Conservation (phyloP, 92 coral and sea anemone species). For the Siderastrea radians region DNA sequence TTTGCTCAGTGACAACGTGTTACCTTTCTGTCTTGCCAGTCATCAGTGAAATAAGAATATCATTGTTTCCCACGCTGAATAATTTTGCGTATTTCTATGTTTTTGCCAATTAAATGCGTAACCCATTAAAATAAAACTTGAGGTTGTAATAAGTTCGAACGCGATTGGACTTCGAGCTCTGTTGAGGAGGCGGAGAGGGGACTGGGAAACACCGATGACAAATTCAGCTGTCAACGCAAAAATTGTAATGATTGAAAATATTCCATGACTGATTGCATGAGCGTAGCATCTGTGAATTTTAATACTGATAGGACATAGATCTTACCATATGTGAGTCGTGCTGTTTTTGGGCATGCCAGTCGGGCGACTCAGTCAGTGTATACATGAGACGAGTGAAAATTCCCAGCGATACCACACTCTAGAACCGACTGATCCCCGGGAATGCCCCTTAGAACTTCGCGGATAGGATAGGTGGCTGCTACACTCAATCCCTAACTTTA, state of each 20-base stretch:
- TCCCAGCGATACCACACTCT: too few species aligned
- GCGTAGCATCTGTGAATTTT: not conserved
- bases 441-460: too few species aligned
- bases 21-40: not conserved
- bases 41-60: not conserved
- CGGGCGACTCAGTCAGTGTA: too few species aligned
- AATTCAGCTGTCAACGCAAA: conserved; percentile 14
- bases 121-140: not conserved
- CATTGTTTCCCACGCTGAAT: conserved; percentile 28
- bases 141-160: conserved; percentile 12
- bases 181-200: conserved; percentile 3
- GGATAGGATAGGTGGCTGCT: too few species aligned
- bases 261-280: not conserved
- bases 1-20: not conserved
- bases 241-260: not conserved
- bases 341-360: too few species aligned
- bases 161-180: not conserved
- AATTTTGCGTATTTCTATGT: not conserved
- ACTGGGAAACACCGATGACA: not conserved
- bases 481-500: too few species aligned
- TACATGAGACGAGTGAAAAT: too few species aligned
- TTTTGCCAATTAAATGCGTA: not conserved
- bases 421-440: too few species aligned
- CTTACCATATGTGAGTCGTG: too few species aligned
- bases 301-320: too few species aligned